Percentiles rank a stretch among this genome's conserved stretches.
Evolutionary conservation across 2,797 vertebrate species (phyloP).

Genomic region (Echiichthys vipera): DNA sequence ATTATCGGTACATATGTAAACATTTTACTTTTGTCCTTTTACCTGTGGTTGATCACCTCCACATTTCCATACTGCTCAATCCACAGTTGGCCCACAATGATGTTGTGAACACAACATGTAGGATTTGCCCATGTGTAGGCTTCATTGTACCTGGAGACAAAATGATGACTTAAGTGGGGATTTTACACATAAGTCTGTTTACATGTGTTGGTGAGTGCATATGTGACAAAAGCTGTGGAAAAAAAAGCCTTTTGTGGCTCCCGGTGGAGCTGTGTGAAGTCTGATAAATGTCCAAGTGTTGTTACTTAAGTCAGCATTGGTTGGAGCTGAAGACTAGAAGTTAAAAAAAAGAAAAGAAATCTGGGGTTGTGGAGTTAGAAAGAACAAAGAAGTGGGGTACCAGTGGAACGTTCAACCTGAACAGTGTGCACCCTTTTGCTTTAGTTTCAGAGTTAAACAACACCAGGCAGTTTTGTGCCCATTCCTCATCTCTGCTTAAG

Average conservation of each 20-base stretch:
- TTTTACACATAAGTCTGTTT: not conserved
- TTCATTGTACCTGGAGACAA: constrained; percentile 88
- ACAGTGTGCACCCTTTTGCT: too few species aligned
- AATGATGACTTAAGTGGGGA: not conserved
- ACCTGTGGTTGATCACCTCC: constrained; percentile 97
- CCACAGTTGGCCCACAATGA: constrained; percentile 98
- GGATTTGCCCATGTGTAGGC: constrained; percentile 98
- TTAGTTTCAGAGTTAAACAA: too few species aligned
- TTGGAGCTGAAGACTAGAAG: not conserved
- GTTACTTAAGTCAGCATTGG: not conserved
- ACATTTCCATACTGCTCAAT: constrained; percentile 97
- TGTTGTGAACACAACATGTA: constrained; percentile 97
- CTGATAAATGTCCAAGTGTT: not conserved
- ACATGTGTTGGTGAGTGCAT: too few species aligned
- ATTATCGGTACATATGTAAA: not conserved
- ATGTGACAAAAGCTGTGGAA: not conserved
- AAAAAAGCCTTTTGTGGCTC: too few species aligned
- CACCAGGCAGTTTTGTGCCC: not conserved
- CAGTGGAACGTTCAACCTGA: too few species aligned
- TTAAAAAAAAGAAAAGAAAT: too few species aligned
- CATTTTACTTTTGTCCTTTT: constrained; percentile 37
- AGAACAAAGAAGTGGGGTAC: too few species aligned
- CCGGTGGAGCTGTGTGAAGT: too few species aligned
- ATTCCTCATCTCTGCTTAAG: not conserved
- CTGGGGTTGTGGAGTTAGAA: too few species aligned